Evolutionary conservation across 2,888 invertebrate genomes (phyloP), one percentile per base, ranked within the genome.

Genomic region (Drosophila parthenogenetica): DNA sequence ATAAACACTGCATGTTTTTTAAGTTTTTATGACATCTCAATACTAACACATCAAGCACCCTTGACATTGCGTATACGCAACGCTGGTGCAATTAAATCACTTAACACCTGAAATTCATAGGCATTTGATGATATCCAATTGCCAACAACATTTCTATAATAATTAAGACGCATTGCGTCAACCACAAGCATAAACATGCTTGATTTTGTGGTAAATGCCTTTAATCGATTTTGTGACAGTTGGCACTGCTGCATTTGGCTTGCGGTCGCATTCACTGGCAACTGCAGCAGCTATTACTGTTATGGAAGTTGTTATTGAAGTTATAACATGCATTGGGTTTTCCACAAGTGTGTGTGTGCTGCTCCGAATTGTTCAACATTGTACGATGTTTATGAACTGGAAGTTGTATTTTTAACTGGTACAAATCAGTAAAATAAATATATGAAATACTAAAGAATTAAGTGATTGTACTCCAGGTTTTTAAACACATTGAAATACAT

Each of bases 121-220:
- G 22, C 22, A 29, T 29, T 29, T 29, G 29, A 29, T 29, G 8
- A 8, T 8, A 29, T 29, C 8, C 29, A 8, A 29, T 29, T 29
- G 5, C 29, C 29, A 29, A 29, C 2, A 29, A 29, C n/a, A 17
- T 43, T 8, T 13, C 40, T 45, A 13, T 65, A 57, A 71, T 64
- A 84, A 68, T 63, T 61, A 60, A 64, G 85, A 79, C 79, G 79
- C 82, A 85, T 59, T 81, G 85, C 68, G 73, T 62, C 73, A 75
- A 62, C 76, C 72, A 46, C 79, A 78, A 53, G 29, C 74, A 66
- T 69, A 84, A 72, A 81, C 71, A 46, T 59, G 55, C 54, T 58
- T 57, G 43, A 54, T 57, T 37, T 35, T 68, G 64, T 48, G 66
- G 64, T 55, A 17, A 25, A 57, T 54, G 49, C 8, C 17, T 42